Evolutionary conservation across 2,113 vertebrate genomes (phyloP).

Genomic region (Ptyas mucosa): DNA sequence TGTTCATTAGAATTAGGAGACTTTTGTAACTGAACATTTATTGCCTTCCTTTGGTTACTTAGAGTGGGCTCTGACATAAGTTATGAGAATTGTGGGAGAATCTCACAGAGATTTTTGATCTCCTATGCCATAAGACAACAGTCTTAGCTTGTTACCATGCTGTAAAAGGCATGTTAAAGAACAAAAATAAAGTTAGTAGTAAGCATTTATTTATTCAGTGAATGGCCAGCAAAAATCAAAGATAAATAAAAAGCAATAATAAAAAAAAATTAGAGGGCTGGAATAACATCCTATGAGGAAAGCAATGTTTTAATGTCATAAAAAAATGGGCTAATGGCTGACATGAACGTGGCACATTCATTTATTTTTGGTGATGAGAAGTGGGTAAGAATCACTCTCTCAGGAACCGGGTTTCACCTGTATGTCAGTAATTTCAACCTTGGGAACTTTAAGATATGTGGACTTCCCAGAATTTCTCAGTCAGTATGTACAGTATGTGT

Average conservation of each 20-base stretch:
- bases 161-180: not conserved
- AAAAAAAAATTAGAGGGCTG: not conserved
- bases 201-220: not conserved
- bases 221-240: not conserved
- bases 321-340: not conserved
- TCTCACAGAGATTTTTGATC: not conserved
- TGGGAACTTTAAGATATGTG: not conserved
- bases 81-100: not conserved
- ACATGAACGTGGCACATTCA: not conserved
- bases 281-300: not conserved
- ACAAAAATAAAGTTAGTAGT: not conserved
- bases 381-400: not conserved
- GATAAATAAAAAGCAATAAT: not conserved
- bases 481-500: not conserved
- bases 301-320: not conserved
- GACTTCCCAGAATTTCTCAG: not conserved
- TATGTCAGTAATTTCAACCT: not conserved
- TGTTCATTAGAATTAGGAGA: not conserved
- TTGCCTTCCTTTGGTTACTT: not conserved
- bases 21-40: not conserved
- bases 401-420: not conserved
- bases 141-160: not conserved
- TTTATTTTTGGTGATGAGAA: not conserved
- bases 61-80: not conserved
- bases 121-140: not conserved